Percentiles rank a stretch among this genome's conserved stretches.
Evolutionary conservation across 1,140 invertebrate genomes (phyloP).

Genomic region (Stegodyphus mimosarum): DNA sequence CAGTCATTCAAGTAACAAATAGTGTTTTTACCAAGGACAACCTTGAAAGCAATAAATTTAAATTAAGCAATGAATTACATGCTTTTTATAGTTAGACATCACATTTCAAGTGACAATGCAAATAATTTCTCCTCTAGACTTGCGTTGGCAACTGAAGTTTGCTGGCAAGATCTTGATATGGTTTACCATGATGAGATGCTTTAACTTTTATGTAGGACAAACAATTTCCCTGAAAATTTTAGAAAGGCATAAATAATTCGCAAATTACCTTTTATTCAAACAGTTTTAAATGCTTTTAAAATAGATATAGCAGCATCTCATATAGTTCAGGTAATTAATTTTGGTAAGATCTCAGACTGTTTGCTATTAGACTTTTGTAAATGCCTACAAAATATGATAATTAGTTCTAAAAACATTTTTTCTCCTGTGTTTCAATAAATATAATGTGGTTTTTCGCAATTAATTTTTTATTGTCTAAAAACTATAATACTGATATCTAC

Average conservation of each 20-base stretch:
- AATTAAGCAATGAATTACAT: too few species aligned
- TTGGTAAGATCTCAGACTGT: not conserved
- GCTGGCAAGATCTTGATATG: slow-evolving; percentile 39
- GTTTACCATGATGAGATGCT: slow-evolving; percentile 4
- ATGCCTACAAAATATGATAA: not conserved
- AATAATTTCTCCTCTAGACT: slow-evolving; percentile 17
- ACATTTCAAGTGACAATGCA: too few species aligned
- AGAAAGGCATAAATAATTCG: not conserved
- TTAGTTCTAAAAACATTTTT: not conserved
- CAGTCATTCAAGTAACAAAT: too few species aligned
- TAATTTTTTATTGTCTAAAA: too few species aligned
- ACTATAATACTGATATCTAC: too few species aligned
- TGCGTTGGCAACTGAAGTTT: slow-evolving; percentile 49
- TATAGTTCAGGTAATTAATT: not conserved
- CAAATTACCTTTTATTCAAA: not conserved
- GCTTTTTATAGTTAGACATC: too few species aligned
- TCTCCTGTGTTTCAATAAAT: not conserved
- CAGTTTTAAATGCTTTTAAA: too few species aligned
- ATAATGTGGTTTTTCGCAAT: too few species aligned
- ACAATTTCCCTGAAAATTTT: slow-evolving; percentile 22
- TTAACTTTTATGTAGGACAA: slow-evolving; percentile 13
- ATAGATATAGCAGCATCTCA: not conserved
- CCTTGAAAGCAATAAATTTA: too few species aligned
- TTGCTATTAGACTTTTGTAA: not conserved
- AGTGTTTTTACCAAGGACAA: too few species aligned